Conservation (phyloP, 30 jellyfish, hydroid and myxozoan species). For the Aurelia sp. region DNA sequence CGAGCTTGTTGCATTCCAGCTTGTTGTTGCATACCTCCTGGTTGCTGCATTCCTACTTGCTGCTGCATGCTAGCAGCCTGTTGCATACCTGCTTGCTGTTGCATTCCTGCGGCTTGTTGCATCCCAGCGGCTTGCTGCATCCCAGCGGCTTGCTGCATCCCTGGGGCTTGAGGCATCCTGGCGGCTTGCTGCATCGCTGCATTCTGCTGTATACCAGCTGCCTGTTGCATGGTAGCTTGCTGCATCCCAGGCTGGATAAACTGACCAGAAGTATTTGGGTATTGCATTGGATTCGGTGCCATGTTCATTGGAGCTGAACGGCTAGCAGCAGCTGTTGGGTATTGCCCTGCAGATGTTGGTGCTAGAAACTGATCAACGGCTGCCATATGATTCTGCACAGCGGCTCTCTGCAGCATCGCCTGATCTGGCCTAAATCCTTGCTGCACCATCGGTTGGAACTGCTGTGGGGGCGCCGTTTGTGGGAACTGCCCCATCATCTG, state of each 20-base stretch:
- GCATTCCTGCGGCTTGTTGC: neutral
- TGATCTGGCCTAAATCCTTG: slow-evolving; percentile 57
- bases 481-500: slow-evolving; percentile 73
- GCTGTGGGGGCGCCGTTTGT: slow-evolving; percentile 70
- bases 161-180: slow-evolving; percentile 2
- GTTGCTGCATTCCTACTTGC: neutral
- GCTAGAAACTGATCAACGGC: slow-evolving; percentile 58
- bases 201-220: slow-evolving; percentile 42
- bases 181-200: neutral
- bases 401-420: slow-evolving; percentile 62
- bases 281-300: slow-evolving; percentile 65
- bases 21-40: neutral
- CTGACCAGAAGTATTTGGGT: slow-evolving; percentile 53
- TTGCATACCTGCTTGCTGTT: slow-evolving; percentile 9
- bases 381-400: slow-evolving; percentile 62
- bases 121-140: neutral
- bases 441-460: slow-evolving; percentile 62
- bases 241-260: slow-evolving; percentile 53
- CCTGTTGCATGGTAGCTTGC: slow-evolving; percentile 54
- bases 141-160: slow-evolving; percentile 23
- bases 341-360: slow-evolving; percentile 52
- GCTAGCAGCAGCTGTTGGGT: slow-evolving; percentile 21
- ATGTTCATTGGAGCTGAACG: slow-evolving; percentile 50
- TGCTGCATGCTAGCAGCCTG: slow-evolving; percentile 6
- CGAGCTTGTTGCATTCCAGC: slow-evolving; percentile 17